Conservation (phyloP, 2,888 invertebrate genomes). For the Acanthoscelides obtectus region DNA sequence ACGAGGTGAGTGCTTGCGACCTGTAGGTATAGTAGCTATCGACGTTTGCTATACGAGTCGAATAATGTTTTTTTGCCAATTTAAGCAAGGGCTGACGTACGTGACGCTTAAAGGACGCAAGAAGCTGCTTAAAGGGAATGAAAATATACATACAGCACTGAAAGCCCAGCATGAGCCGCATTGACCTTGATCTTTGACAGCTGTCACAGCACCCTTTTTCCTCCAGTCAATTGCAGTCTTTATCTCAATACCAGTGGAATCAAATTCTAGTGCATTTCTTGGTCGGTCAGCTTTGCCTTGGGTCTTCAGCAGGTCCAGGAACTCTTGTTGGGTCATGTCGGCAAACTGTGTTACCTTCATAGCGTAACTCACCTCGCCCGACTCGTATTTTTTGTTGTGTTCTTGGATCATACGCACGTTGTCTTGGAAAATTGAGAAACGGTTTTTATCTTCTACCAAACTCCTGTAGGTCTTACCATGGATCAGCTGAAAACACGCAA, state of each 20-base stretch:
- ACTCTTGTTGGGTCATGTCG: conserved; percentile 15
- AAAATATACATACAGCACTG: conserved; percentile 11
- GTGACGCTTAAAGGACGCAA: too few relatives aligned
- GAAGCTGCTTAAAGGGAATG: too few relatives aligned
- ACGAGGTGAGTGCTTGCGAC: too few relatives aligned
- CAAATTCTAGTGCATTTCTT: neutral
- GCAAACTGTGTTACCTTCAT: conserved; percentile 14
- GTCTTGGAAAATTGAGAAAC: conserved; percentile 13
- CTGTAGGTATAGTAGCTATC: too few relatives aligned
- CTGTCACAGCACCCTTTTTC: conserved; percentile 8
- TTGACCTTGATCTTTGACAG: conserved; percentile 11
- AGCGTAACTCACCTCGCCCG: conserved; percentile 12
- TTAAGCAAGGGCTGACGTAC: too few relatives aligned
- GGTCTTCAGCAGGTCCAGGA: conserved; percentile 1
- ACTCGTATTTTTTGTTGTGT: conserved; percentile 16
- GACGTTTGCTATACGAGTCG: too few relatives aligned
- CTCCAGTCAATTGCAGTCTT: conserved; percentile 14
- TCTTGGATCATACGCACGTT: conserved; percentile 10
- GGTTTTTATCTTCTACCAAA: conserved; percentile 7
- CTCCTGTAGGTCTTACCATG: conserved; percentile 14
- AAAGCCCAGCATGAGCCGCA: conserved; percentile 18
- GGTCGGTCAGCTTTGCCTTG: neutral
- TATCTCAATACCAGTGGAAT: neutral
- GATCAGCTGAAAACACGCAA: conserved; percentile 2
- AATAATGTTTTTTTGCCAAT: too few relatives aligned